A percentile compares a stretch with the other conserved stretches of the same genome.
These are phyloP conservation scores for Sclerurus mexicanus DNA, from an alignment of 2,113 vertebrate genomes.

Conservation along the genomic window DNA sequence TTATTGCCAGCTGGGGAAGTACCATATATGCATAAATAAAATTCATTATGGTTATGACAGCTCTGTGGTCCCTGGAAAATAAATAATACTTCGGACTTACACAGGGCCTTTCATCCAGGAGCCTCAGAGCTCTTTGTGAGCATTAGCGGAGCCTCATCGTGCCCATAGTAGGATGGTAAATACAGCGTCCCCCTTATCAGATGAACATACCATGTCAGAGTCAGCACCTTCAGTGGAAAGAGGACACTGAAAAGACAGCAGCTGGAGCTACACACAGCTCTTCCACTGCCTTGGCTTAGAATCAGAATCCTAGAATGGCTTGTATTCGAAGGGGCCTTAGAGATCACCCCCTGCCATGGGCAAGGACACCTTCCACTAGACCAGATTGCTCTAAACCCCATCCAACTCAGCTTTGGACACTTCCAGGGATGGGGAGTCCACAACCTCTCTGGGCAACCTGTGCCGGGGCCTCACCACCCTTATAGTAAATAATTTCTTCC, in stretches of 20 bases:
- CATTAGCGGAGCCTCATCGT: neutral
- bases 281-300: neutral
- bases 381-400: fast-evolving
- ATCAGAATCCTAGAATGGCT: neutral
- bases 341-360: neutral
- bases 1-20: slow-evolving; percentile 4
- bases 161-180: neutral
- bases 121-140: neutral
- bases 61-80: slow-evolving; percentile 49
- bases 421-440: neutral
- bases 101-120: neutral
- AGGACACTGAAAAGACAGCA: neutral
- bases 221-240: neutral
- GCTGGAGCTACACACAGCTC: neutral
- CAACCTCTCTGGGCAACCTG: neutral
- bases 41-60: slow-evolving; percentile 16
- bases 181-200: neutral
- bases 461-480: fast-evolving
- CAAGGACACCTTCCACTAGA: neutral
- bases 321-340: neutral
- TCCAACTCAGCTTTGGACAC: neutral
- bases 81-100: slow-evolving; percentile 48
- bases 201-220: neutral
- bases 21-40: slow-evolving; percentile 35
- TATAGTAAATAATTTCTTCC: neutral